A percentile compares a stretch with the other conserved stretches of the same genome.
Evolutionary conservation across 1,140 invertebrate species (phyloP).

Genomic region (Ruditapes philippinarum): DNA sequence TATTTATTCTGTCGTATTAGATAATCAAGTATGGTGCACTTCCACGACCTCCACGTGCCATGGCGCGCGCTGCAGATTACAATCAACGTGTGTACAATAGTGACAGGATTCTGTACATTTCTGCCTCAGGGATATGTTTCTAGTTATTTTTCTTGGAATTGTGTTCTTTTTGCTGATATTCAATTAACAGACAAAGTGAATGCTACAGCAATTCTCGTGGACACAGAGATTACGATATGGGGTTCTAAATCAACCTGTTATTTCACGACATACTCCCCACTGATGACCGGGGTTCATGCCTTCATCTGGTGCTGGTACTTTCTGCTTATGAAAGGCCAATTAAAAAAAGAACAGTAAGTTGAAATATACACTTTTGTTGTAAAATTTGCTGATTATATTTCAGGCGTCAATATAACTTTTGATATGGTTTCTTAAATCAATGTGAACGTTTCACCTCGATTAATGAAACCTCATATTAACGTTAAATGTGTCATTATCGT

Average conservation of each 20-base stretch:
- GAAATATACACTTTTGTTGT: not conserved
- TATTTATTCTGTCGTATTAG: too few species aligned
- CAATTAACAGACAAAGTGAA: not conserved
- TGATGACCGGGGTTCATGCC: slow-evolving; percentile 27
- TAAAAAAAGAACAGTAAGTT: slow-evolving; percentile 60
- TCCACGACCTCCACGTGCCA: slow-evolving; percentile 2
- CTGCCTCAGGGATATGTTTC: slow-evolving; percentile 45
- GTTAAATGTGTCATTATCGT: too few species aligned
- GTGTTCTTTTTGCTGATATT: slow-evolving; percentile 50
- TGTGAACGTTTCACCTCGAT: too few species aligned
- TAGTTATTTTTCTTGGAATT: slow-evolving; percentile 34
- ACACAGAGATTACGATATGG: slow-evolving; percentile 39
- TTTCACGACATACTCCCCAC: slow-evolving; percentile 35
- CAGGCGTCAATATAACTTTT: too few species aligned
- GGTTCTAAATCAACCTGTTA: slow-evolving; percentile 18
- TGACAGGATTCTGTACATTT: slow-evolving; percentile 59
- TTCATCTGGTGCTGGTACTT: slow-evolving; percentile 65
- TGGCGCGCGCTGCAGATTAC: slow-evolving; percentile 31
- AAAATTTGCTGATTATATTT: too few species aligned
- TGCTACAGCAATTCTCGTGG: slow-evolving; percentile 14
- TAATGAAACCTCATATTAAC: too few species aligned
- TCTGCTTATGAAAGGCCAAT: slow-evolving; percentile 42
- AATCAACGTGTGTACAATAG: slow-evolving; percentile 45
- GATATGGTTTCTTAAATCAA: too few species aligned
- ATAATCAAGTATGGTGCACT: not conserved